Base-by-base conservation (phyloP, 2,113 vertebrate genomes). In the Gila orcuttii region DNA sequence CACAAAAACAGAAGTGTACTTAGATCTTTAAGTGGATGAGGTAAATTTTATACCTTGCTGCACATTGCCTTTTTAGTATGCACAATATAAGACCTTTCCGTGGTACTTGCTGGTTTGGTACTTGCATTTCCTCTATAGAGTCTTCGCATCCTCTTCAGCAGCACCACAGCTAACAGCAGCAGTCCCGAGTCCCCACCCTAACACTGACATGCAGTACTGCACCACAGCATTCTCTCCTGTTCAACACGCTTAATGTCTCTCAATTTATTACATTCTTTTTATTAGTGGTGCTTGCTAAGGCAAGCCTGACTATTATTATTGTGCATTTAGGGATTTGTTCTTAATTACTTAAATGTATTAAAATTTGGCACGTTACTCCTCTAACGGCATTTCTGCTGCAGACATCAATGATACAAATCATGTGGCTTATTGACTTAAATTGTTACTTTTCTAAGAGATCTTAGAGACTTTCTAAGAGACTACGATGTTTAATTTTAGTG, bases 101-200 rank as follows among this genome's bases (percentile, higher is more conserved):
- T 78, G 28, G 66, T 2, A 36, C 50, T 31, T 23, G 25, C 1
- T 28, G 28, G 28, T 28, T 28, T 28, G 28, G 28, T 28, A 28
- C 28, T n/a, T n/a, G 45, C 25, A 21, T 52, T 31, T 76, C 19
- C 19, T 57, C 12, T 7, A 23, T 23, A 21, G 52, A 55, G 55
- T 50, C 73, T 25, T 52, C 0, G 69, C 21, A 23, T 21, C n/a
- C 5, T 75, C 42, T 42, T 73, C n/a, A 52, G 47, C 45, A 25
- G 7, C 71, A 80, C 0, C 5, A 45, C 47, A 50, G 13, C 31
- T n/a, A 69, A 36, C 69, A 45, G 78, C 78, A 80, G 78, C n/a
- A 80, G 57, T 47, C 78, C 59, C 19, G 36, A 80, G 36, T 39
- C 78, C 59, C 78, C 78, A 80, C 36, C 78, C 78, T 42, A 45